Evolutionary conservation across 2,797 vertebrate genomes (phyloP), one percentile per base, ranked within the genome.

Genomic region (Discoglossus pictus): DNA sequence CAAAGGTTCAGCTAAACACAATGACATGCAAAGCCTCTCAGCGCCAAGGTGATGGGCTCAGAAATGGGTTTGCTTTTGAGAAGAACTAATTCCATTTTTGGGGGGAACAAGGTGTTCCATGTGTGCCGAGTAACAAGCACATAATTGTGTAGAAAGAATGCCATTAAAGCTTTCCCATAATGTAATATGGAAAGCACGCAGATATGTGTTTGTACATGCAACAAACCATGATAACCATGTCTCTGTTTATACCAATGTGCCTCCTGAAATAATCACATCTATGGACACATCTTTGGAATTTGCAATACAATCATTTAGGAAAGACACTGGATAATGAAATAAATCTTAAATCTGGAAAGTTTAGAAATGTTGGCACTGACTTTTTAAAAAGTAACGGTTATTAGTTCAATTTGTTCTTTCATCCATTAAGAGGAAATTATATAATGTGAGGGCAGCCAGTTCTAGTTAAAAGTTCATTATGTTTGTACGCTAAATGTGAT

Each of bases 21-120:
- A 68, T 11, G 27, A 51, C 44, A 68, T 68, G 38, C 36, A 68
- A 60, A 68, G 65, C 50, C 65, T 24, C 38, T 52, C 36, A 56
- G 55, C 47, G 61, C 65, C 55, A 48, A 44, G 56, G 65, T 47
- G 52, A 60, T 44, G 58, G 65, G 25, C 23, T 2, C 20, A 61
- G 15, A 59, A 34, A 68, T 52, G 34, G 31, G 39, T 51, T 23
- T 68, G 24, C 34, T 52, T 44, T 18, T 12, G 39, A 61, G 35
- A 20, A 20, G 25, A 39, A 40, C 20, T 5, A 47, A 23, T 34
- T 9, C 23, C 31, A 15, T 10, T 56, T 54, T 34, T n/a, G 18
- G 46, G 34, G n/a, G 31, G 15, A 21, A 13, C 64, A 58, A 56
- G 47, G 15, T 44, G 21, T 58, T 59, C 64, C 54, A 67, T 60